Evolutionary conservation across 1,140 invertebrate genomes (phyloP).

Genomic region (Rhagoletis pomonella): DNA sequence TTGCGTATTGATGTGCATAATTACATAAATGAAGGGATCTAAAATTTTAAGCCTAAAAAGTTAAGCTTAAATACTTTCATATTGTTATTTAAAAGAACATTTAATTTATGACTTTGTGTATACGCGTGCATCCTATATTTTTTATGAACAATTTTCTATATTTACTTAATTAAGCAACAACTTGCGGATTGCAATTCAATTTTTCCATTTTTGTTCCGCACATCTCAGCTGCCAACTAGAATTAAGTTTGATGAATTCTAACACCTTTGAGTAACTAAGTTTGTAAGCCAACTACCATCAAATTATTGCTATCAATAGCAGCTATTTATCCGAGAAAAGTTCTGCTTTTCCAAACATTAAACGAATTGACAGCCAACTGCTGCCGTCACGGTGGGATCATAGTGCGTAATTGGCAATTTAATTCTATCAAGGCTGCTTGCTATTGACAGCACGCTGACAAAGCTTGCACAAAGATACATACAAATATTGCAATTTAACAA

Average conservation of each 20-base stretch:
- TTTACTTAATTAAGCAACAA: too few relatives aligned
- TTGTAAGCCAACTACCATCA: conserved; percentile 13
- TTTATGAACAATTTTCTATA: too few relatives aligned
- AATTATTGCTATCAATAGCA: conserved; percentile 8
- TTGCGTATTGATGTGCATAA: too few relatives aligned
- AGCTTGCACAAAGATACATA: too few relatives aligned
- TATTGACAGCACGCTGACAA: conserved; percentile 15
- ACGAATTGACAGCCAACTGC: neutral
- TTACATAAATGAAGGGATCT: too few relatives aligned
- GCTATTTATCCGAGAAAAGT: neutral
- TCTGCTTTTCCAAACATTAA: conserved; percentile 1
- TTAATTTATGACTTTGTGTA: too few relatives aligned
- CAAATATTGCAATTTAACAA: neutral
- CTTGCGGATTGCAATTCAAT: too few relatives aligned
- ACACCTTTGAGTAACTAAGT: conserved; percentile 1
- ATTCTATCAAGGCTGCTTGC: neutral
- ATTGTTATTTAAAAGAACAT: too few relatives aligned
- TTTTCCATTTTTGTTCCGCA: neutral
- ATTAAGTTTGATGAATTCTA: neutral
- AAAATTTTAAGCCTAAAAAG: too few relatives aligned
- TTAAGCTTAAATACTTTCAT: too few relatives aligned
- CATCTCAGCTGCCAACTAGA: neutral
- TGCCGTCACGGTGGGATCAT: neutral
- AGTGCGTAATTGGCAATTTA: conserved; percentile 19
- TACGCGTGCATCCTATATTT: too few relatives aligned